Base-by-base conservation (phyloP, 2,888 invertebrate species). In the Fabriciana adippe region DNA sequence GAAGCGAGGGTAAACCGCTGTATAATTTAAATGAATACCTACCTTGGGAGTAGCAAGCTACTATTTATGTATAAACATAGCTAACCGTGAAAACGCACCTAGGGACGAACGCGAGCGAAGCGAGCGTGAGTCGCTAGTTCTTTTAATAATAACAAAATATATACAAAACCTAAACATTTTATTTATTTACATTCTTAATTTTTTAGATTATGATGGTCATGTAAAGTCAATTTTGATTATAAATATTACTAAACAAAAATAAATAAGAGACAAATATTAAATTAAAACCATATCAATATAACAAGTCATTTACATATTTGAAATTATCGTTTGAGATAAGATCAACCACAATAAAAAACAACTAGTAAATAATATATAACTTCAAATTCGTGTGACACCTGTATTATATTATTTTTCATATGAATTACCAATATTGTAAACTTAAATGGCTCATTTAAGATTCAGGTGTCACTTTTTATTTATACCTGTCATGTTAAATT, bases 381-480 rank as follows among this genome's bases (percentile, higher is more conserved):
- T 6, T 50, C 35, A 45, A 60, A 53, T 41, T 21, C 59, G 18
- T 55, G 66, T 54, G 67, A 67, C 60, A 64, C 56, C 16, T 11
- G 53, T 64, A 35, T 18, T 59, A 59, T 64, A 55, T 64, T 69
- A 67, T 67, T 67, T 67, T 70, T 55, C 16, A 51, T 64, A 67
- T 13, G 45, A 69, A 62, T 56, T 61, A 70, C 64, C 67, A 57
- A 70, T 67, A 70, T 61, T 67, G 61, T 67, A 64, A 45, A 62
- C 57, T 54, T 70, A 70, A 61, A 70, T 55, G 67, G 62, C 57
- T 70, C 64, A 62, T 64, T 67, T 67, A 64, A 70, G 57, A 65
- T 70, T 62, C 67, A 62, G 60, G 62, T 57, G 70, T 64, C 70
- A 67, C 61, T 67, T 70, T 70, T 67, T 70, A 70, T 70, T 67